Evolutionary conservation across 92 coral and sea anemone species (phyloP).

Genomic region (Plumapathes pennacea): DNA sequence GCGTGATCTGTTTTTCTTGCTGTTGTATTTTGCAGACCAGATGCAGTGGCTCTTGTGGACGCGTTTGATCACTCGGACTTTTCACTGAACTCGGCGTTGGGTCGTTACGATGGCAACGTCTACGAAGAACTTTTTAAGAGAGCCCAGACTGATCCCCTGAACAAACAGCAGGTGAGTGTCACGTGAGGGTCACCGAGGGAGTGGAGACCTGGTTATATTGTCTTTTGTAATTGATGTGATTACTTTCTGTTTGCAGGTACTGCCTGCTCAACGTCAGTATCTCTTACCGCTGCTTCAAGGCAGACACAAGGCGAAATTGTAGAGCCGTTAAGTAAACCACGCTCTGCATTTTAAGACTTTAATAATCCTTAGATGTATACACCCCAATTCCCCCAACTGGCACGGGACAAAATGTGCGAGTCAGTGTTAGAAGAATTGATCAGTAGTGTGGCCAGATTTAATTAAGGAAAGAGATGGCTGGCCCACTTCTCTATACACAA

Average conservation of each 20-base stretch:
- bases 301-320: constrained; percentile 19
- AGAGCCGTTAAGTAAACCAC: not conserved
- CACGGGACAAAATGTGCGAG: not conserved
- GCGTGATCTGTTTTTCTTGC: not conserved
- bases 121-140: constrained; percentile 80
- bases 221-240: not conserved
- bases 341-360: too few species aligned
- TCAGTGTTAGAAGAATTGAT: too few species aligned
- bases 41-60: constrained; percentile 90
- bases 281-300: constrained; percentile 51
- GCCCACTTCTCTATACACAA: not conserved
- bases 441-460: too few species aligned
- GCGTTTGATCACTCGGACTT: constrained; percentile 79
- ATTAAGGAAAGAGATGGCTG: too few species aligned
- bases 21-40: constrained; percentile 72
- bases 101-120: constrained; percentile 91
- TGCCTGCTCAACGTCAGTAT: constrained; percentile 64
- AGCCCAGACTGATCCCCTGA: constrained; percentile 74
- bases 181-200: not conserved
- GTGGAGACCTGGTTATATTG: not conserved
- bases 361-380: not conserved
- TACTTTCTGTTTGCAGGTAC: constrained; percentile 37
- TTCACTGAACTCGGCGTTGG: constrained; percentile 76
- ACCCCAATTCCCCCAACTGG: not conserved
- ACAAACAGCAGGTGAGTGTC: constrained; percentile 60